Evolutionary conservation across 2,888 invertebrate species (phyloP).

Genomic region (Toxonevra muliebris): DNA sequence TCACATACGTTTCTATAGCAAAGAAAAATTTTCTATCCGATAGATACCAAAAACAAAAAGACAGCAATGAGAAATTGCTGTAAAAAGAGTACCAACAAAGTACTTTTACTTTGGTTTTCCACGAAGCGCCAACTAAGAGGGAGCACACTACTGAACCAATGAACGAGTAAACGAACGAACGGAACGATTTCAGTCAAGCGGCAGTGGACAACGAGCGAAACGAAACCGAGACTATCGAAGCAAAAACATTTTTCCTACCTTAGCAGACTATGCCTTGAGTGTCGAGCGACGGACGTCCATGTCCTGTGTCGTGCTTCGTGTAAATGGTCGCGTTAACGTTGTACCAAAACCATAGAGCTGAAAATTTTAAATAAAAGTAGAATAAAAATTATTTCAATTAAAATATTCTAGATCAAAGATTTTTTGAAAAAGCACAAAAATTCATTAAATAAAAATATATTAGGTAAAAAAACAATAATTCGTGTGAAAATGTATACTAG

Average conservation of each 20-base stretch:
- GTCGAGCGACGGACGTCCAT: conserved; percentile 45
- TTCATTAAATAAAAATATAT: conserved; percentile 2
- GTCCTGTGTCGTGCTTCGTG: conserved; percentile 39
- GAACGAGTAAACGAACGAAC: conserved; percentile 6
- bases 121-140: background rate
- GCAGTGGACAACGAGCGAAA: background rate
- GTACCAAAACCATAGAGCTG: background rate
- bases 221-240: conserved; percentile 17
- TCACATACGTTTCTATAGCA: background rate
- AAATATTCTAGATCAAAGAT: background rate
- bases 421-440: background rate
- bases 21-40: background rate
- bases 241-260: conserved; percentile 34
- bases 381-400: background rate
- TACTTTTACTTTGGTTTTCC: conserved; percentile 9
- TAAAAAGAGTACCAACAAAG: background rate
- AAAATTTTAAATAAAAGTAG: background rate
- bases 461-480: background rate
- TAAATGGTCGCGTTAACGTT: conserved; percentile 35
- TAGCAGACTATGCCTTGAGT: conserved; percentile 44
- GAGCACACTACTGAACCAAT: conserved; percentile 14
- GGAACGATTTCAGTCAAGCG: conserved; percentile 3
- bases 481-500: background rate
- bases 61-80: background rate
- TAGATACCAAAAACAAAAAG: conserved; percentile 18